Evolutionary conservation across 2,113 vertebrate genomes (phyloP), one percentile per base, ranked within the genome.

Genomic region (Cebus imitator): DNA sequence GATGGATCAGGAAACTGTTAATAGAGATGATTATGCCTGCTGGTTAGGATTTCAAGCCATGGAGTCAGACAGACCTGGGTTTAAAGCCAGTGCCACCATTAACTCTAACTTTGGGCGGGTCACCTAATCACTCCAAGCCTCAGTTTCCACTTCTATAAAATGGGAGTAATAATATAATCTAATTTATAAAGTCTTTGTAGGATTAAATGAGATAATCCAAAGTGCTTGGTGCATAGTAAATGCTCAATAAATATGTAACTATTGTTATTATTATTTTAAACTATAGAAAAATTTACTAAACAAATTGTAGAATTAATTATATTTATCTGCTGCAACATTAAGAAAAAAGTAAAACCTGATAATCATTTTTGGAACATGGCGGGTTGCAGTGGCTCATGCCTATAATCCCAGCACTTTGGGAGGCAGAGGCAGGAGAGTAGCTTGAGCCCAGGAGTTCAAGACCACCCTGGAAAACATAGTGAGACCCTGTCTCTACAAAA

Each of bases 201-300:
- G 27, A 35, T 94, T 89, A 83, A 79, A 83, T 72, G 58, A 94
- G 32, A 81, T 35, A 92, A 84, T 43, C 43, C 70, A 92, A 92
- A 97, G 66, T 75, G 57, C 9, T 43, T 78, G 32, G 55, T 87
- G 18, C 27, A 64, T 68, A 80, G 61, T 70, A 87, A 86, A 61
- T 93, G 21, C 18, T 90, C n/a, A 96, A 40, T 55, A 90, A 72
- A 61, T 27, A 64, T 30, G 23, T 30, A 75, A 76, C 73, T 35
- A 18, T n/a, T 64, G 75, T 90, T 87, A 88, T 40, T 64, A 76
- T 90, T 87, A 88, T 87, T 83, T 57, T 80, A 93, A 48, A 93
- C 61, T 64, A 64, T 14, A 64, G 12, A 64, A 64, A 64, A 64
- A 64, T 64, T 30, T 64, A 30, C 61, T 64, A 64, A 64, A 32